Percentiles rank a stretch among this genome's conserved stretches.
Evolutionary conservation across 2,797 vertebrate species (phyloP).

Genomic region (Eulemur mongoz): DNA sequence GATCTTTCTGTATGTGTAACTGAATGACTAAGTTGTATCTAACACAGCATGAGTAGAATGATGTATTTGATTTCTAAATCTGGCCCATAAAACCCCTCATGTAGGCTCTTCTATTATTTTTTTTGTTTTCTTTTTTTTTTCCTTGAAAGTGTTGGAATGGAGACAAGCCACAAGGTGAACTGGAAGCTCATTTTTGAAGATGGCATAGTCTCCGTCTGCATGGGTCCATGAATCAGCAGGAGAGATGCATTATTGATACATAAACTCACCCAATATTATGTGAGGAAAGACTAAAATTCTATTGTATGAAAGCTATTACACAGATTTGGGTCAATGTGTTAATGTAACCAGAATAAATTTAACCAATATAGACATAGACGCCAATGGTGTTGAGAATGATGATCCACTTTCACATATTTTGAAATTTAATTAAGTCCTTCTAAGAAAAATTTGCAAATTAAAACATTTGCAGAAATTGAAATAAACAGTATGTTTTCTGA

Average conservation of each 20-base stretch:
- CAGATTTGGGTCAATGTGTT: not conserved
- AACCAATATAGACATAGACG: not conserved
- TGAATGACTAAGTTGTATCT: not conserved
- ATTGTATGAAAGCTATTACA: not conserved
- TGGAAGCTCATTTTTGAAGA: not conserved
- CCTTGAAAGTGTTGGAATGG: not conserved
- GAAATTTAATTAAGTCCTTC: not conserved
- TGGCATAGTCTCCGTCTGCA: not conserved
- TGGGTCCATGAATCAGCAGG: not conserved
- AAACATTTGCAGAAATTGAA: not conserved
- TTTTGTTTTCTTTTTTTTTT: not conserved
- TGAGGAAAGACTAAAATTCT: not conserved
- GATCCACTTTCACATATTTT: not conserved
- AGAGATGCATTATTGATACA: not conserved
- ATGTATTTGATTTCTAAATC: not conserved
- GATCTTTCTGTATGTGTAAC: not conserved
- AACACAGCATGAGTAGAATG: not conserved
- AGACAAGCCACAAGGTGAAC: not conserved
- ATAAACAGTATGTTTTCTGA: not conserved
- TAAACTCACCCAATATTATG: not conserved
- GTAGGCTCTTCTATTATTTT: not conserved
- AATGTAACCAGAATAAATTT: not conserved
- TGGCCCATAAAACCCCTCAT: not conserved
- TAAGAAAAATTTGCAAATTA: conserved; percentile 15
- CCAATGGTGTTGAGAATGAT: not conserved